Percentiles rank a stretch among this genome's conserved stretches.
Evolutionary conservation across 2,797 vertebrate species (phyloP).

Genomic region (Bradypodion pumilum): DNA sequence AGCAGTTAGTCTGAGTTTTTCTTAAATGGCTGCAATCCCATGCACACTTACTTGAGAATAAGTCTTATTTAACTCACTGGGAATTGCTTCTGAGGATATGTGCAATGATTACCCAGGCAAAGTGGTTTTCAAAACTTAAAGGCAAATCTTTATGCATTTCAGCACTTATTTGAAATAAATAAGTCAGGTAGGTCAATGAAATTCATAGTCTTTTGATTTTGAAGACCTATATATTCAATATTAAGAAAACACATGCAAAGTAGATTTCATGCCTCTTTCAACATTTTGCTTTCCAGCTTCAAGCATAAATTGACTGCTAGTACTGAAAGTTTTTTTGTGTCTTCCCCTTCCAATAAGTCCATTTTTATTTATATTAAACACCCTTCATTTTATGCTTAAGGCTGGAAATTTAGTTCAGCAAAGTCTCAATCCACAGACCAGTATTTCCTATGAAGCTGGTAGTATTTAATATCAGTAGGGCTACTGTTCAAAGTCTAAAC

Average conservation of each 20-base stretch:
- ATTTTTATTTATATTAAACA: neutral
- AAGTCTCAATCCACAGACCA: constrained; percentile 1
- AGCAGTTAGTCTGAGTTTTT: neutral
- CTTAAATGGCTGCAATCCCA: neutral
- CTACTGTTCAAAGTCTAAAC: neutral
- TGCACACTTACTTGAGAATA: too few species aligned
- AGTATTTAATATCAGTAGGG: neutral
- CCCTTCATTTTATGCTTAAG: neutral
- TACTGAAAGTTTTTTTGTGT: constrained; percentile 14
- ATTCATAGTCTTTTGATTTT: neutral
- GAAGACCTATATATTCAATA: neutral
- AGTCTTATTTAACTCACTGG: neutral
- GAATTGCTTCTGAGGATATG: neutral
- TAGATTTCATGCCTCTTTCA: neutral
- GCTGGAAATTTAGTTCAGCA: neutral
- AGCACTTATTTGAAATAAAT: neutral
- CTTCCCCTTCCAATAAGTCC: constrained; percentile 6
- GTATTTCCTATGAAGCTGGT: neutral
- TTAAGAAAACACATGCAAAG: constrained; percentile 10
- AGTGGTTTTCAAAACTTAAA: neutral
- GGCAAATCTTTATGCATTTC: neutral
- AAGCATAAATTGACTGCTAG: constrained; percentile 22
- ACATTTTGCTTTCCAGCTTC: constrained; percentile 19
- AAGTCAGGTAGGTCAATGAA: neutral
- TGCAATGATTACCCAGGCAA: neutral